Evolutionary conservation across 2,888 invertebrate genomes (phyloP).

Genomic region (Coenonympha arcania): DNA sequence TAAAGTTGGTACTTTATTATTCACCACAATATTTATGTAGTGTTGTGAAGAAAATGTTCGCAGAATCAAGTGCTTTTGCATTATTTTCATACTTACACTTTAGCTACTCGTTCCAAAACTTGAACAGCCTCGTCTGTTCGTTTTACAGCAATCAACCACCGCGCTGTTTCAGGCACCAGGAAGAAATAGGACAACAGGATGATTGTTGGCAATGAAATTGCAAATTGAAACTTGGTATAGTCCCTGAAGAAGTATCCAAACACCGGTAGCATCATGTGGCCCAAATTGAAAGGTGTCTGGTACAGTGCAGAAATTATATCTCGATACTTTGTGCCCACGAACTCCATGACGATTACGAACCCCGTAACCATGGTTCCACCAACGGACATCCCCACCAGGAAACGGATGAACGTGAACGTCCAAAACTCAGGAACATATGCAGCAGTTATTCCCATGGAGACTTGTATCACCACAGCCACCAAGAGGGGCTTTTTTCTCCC

Average conservation of each 20-base stretch:
- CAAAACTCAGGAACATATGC: conserved; percentile 77
- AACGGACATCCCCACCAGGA: conserved; percentile 81
- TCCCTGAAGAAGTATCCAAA: conserved; percentile 78
- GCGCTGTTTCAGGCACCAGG: conserved; percentile 83
- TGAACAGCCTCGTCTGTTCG: conserved; percentile 77
- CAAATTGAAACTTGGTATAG: conserved; percentile 78
- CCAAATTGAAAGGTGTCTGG: conserved; percentile 80
- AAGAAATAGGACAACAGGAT: conserved; percentile 78
- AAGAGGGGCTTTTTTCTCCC: conserved; percentile 83
- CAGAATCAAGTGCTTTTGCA: not conserved
- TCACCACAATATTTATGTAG: too few relatives aligned
- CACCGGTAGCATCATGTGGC: conserved; percentile 77
- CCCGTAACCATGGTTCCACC: conserved; percentile 85
- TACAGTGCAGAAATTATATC: conserved; percentile 77
- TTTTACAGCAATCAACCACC: conserved; percentile 84
- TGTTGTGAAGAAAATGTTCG: too few relatives aligned
- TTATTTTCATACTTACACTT: conserved; percentile 47
- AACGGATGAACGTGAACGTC: conserved; percentile 78
- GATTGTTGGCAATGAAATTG: conserved; percentile 74
- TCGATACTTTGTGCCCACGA: conserved; percentile 74
- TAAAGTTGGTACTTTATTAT: too few relatives aligned
- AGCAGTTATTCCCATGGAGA: conserved; percentile 78
- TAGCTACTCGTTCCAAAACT: conserved; percentile 79
- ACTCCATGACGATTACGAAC: conserved; percentile 78
- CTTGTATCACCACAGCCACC: conserved; percentile 80